These are phyloP conservation scores for Ciona savignyi DNA, from an alignment of 23 tunicate genomes.

Conservation along the genomic window DNA sequence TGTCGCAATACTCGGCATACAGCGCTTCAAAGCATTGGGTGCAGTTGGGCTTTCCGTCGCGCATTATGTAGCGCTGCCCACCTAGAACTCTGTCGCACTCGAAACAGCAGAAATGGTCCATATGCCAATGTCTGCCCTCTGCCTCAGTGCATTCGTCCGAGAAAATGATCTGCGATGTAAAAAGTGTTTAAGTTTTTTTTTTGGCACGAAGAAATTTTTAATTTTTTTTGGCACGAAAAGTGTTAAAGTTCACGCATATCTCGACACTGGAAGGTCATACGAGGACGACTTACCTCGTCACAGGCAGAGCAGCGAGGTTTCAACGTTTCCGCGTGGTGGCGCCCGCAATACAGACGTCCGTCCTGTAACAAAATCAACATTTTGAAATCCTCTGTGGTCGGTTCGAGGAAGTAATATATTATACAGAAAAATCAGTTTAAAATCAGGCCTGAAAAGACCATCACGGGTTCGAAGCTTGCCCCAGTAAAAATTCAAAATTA, in stretches of 20 bases:
- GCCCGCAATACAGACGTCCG: conserved; percentile 93
- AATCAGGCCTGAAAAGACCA: no score
- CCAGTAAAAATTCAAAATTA: no score
- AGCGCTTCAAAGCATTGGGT: conserved; percentile 83
- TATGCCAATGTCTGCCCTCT: conserved; percentile 98
- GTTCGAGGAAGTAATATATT: no score
- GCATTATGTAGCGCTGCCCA: conserved; percentile 96
- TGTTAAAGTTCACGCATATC: no score
- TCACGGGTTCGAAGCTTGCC: no score
- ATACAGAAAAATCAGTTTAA: no score
- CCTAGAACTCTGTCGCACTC: conserved; percentile 91
- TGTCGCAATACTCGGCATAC: conserved; percentile 94
- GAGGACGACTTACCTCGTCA: conserved; percentile 72
- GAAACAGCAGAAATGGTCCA: conserved; percentile 90
- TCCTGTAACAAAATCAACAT: conserved; percentile 15
- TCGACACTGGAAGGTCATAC: neutral
- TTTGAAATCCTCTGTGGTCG: no score
- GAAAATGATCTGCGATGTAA: conserved; percentile 94
- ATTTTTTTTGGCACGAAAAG: no score
- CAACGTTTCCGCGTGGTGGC: conserved; percentile 98
- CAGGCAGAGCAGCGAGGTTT: conserved; percentile 98
- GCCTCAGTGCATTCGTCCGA: conserved; percentile 99
- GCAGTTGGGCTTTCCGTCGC: conserved; percentile 92
- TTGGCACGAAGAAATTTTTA: no score
- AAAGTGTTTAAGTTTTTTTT: no score